Evolutionary conservation across 2,888 invertebrate species (phyloP).

Genomic region (Sepiola atlantica): DNA sequence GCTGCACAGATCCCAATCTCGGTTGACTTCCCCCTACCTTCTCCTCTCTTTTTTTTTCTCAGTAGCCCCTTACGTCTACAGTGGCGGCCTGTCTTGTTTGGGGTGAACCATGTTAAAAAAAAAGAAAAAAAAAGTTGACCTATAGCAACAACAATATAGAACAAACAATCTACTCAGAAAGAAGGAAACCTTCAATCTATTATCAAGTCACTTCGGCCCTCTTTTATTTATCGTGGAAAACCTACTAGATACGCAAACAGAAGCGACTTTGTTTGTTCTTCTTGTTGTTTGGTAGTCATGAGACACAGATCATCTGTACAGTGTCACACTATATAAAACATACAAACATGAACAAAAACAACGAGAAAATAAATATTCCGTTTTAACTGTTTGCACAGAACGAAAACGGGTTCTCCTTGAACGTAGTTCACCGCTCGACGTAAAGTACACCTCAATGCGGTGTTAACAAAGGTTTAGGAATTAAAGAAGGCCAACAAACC

Average conservation of each 20-base stretch:
- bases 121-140: too few species aligned
- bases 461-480: background rate
- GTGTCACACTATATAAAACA: background rate
- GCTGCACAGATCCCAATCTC: too few species aligned
- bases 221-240: background rate
- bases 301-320: background rate
- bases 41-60: too few species aligned
- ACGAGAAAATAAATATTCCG: too few species aligned
- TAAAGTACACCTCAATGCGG: background rate
- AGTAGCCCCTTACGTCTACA: too few species aligned
- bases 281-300: background rate
- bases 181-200: background rate
- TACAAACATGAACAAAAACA: background rate
- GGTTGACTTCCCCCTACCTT: too few species aligned
- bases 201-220: background rate
- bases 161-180: background rate
- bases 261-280: background rate
- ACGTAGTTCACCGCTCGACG: background rate
- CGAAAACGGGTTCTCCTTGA: background rate
- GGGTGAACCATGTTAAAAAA: too few species aligned
- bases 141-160: background rate
- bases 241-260: background rate
- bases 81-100: too few species aligned
- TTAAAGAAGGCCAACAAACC: background rate
- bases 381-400: background rate